A percentile compares a stretch with the other conserved stretches of the same genome.
Conservation (phyloP, 2,113 vertebrate species). For the Trochalopteron elliotii region DNA sequence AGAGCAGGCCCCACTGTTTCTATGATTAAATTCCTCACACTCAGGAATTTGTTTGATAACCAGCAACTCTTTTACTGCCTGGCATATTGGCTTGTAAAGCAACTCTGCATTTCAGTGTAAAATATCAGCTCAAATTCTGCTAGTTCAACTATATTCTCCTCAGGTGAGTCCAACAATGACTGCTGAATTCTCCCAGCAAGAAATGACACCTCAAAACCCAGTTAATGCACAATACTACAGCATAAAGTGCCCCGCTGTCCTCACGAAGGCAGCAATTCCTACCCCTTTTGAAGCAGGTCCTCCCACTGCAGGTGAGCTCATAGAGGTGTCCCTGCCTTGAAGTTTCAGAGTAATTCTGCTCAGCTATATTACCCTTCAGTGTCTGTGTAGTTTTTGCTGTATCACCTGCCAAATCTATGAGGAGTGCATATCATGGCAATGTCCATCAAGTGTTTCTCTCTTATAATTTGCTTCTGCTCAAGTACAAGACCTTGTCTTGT, state of each 20-base stretch:
- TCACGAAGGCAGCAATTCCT: not conserved
- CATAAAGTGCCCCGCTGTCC: not conserved
- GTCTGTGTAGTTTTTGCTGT: not conserved
- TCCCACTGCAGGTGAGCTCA: not conserved
- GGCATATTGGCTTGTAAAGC: not conserved
- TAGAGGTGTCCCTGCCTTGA: not conserved
- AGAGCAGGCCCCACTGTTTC: not conserved
- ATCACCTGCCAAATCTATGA: not conserved
- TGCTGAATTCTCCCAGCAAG: not conserved
- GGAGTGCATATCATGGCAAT: accelerated
- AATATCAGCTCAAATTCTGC: not conserved
- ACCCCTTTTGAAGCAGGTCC: not conserved
- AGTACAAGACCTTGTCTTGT: not conserved
- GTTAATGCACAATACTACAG: not conserved
- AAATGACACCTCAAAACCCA: accelerated
- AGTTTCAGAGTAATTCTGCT: not conserved
- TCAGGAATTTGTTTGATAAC: not conserved
- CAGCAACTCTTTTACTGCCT: not conserved
- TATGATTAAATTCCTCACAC: not conserved
- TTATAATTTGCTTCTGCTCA: not conserved
- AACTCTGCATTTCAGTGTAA: not conserved
- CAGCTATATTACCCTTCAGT: not conserved
- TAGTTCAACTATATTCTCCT: not conserved
- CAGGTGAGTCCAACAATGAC: not conserved
- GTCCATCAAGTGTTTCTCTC: not conserved